phyloP scores from a whole-genome alignment of 2,888 invertebrate genomes.

The Protodeltote pygarga region DNA sequence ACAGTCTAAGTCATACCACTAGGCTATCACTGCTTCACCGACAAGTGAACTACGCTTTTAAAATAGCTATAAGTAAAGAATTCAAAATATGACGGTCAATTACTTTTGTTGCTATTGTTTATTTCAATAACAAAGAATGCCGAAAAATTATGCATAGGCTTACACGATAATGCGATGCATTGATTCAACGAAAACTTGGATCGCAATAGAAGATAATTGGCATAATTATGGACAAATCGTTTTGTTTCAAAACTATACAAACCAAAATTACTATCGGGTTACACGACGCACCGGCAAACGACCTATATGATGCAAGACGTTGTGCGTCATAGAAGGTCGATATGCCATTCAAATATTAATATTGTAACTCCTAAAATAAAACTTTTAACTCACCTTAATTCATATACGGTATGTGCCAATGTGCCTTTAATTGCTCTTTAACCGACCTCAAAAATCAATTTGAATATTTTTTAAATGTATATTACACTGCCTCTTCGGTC shows the following conservation, averaged over 20 bases:
- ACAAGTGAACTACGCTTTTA: no score
- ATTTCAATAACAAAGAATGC: background rate
- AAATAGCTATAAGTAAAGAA: no score
- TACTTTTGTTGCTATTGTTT: no score
- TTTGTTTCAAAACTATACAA: constrained; percentile 36
- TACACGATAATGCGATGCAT: constrained; percentile 3
- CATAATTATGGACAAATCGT: constrained; percentile 30
- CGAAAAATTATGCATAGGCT: background rate
- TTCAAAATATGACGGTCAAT: background rate
- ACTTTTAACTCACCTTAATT: constrained; percentile 23
- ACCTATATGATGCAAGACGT: constrained; percentile 54
- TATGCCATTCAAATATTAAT: constrained; percentile 38
- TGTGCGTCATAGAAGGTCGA: constrained; percentile 48
- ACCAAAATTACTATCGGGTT: constrained; percentile 26
- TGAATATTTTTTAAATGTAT: no score
- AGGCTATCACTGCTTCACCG: no score
- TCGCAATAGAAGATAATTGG: constrained; percentile 23
- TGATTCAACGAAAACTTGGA: constrained; percentile 12
- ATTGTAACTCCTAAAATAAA: constrained; percentile 32
- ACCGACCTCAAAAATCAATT: no score
- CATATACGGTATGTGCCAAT: constrained; percentile 15
- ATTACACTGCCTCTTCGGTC: no score
- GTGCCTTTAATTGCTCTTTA: no score
- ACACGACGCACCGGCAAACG: constrained; percentile 28
- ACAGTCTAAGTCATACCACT: no score